Evolutionary conservation across 2,797 vertebrate species (phyloP).

Genomic region (Poeciliopsis presidionis): DNA sequence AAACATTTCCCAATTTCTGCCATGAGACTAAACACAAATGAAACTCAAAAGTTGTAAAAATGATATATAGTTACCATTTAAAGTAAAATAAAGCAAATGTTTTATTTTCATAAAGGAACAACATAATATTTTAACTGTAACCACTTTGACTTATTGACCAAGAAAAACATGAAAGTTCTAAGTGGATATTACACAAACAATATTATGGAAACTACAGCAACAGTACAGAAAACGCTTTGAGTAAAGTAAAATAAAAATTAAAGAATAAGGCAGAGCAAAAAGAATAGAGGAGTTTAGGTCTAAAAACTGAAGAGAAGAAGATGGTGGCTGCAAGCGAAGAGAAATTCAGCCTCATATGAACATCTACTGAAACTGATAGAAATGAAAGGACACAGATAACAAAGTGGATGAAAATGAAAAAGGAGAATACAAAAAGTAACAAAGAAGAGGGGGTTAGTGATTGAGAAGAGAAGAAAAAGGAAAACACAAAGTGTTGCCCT

Average conservation of each 20-base stretch:
- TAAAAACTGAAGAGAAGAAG: slow-evolving; percentile 7
- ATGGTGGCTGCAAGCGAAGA: slow-evolving; percentile 18
- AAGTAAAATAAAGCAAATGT: neutral
- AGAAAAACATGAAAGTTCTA: neutral
- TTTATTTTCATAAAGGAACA: neutral
- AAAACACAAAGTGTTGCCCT: slow-evolving; percentile 59
- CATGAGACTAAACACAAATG: neutral
- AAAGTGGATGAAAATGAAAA: slow-evolving; percentile 37
- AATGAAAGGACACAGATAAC: slow-evolving; percentile 22
- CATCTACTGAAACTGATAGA: slow-evolving; percentile 27
- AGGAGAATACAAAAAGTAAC: slow-evolving; percentile 27
- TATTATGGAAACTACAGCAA: neutral
- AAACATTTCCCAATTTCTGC: neutral
- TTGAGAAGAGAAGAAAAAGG: slow-evolving; percentile 22
- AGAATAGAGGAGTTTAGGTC: slow-evolving; percentile 6
- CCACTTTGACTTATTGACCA: neutral
- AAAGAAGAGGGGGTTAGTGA: neutral
- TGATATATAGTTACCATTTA: neutral
- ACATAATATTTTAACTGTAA: neutral
- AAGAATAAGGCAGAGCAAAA: neutral
- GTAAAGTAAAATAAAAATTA: neutral
- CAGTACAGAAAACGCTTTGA: neutral
- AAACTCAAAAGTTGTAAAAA: neutral
- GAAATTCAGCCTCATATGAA: slow-evolving; percentile 28
- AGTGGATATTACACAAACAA: neutral